Base-by-base conservation (phyloP, 1,140 invertebrate species). In the Harpegnathos saltator region DNA sequence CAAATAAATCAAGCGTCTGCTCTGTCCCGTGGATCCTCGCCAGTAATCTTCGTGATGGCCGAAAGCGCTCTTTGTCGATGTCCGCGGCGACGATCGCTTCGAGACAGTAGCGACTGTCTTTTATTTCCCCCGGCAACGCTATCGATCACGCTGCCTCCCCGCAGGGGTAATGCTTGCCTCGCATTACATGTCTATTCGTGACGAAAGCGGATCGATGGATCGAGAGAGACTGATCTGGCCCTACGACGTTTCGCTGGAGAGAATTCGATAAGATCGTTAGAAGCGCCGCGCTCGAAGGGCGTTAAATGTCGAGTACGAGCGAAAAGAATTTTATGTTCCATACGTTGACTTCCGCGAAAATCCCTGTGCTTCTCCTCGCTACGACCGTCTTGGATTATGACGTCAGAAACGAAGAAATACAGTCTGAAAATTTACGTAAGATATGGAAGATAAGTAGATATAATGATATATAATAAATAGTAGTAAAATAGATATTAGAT, bases 1-100 rank as follows among this genome's bases (percentile, higher is more conserved):
- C 54, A 52, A 83, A 83, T 84, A 84, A 84, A 84, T 84, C 74
- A 81, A 44, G 75, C 78, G 56, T 58, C 50, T 12, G 26, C 69
- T n/a, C n/a, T 14, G 24, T 24, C 38, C 68, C 52, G 50, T 65
- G 48, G 50, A 72, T 66, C 52, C 52, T 38, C 63, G 74, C 82
- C 29, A 74, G 82, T 80, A 84, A 84, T 84, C 82, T 72, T 50
- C 77, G 66, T 84, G 83, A 84, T 82, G 61, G 83, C 66, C 59
- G 26, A 61, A 44, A 48, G 66, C 74, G 65, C 52, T 58, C 68
- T 84, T 82, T 82, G 77, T 73, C 83, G 77, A 12, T 73, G 77
- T 72, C 61, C 83, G 50, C 83, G 17, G 68, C 62, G 66, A 82
- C 58, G 59, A 82, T 73, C 78, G 54, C 62, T 59, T 38, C 78